Base-by-base conservation (phyloP, 2,113 vertebrate species). In the Sarotherodon lohbergeri region DNA sequence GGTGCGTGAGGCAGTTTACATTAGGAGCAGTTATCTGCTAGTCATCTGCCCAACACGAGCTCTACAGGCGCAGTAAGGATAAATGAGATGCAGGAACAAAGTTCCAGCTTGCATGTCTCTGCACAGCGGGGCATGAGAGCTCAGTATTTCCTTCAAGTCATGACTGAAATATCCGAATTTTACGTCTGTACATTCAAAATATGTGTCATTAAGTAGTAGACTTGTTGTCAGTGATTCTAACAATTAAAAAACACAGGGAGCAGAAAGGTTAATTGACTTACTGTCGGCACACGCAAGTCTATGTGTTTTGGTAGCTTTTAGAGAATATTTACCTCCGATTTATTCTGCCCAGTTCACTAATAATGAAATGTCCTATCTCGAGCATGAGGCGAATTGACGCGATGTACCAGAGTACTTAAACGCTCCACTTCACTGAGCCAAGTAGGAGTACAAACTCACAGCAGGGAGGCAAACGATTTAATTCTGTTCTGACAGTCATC, bases 1-100 rank as follows among this genome's bases (percentile, higher is more conserved):
- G 71, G 68, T 79, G 83, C 83, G 71, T 11, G 55, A 86, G 71
- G 50, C 79, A 63, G 66, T 88, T 86, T 71, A 81, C 83, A 86
- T 83, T 16, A 86, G 50, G 43, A 85, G 13, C 81, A 46, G 34
- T 79, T 86, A 90, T 71, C 89, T 81, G 50, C 36, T 52, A 63
- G 83, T 82, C 50, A 92, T 91, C 87, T 85, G 19, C n/a, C 80
- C 87, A 89, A 89, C 80, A 90, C 89, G 88, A 79, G 43, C 27
- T 78, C 46, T 52, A 50, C 73, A 78, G 46, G 27, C 10, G 17
- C 73, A 78, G 10, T 0, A 78, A 52, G 6, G 27, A 78, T 4
- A 90, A 46, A 80, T 79, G 73, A 57, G 16, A 34, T 50, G 73
- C 27, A 52, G 50, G 82, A 87, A 34, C 4, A 46, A 46, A 81